Conservation (phyloP, 2,888 invertebrate species). For the Stenurella melanura region DNA sequence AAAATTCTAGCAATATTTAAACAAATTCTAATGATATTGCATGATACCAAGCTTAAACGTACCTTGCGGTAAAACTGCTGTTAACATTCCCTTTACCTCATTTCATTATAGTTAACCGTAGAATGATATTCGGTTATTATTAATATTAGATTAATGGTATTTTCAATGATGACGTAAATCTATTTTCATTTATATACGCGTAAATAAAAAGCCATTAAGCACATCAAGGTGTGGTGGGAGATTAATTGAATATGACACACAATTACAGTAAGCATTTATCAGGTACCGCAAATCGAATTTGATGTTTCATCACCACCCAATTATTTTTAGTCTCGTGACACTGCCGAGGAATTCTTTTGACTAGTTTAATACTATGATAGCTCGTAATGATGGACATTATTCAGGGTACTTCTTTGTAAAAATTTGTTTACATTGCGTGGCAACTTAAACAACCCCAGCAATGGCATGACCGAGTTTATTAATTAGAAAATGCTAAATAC, state of each 20-base stretch:
- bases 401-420: too few relatives aligned
- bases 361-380: neutral
- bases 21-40: neutral
- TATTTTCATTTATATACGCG: conserved; percentile 42
- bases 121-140: conserved; percentile 32
- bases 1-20: too few relatives aligned
- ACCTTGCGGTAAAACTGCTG: neutral
- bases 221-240: conserved; percentile 47
- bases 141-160: conserved; percentile 41
- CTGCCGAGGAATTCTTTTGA: neutral
- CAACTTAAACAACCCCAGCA: too few relatives aligned
- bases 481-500: too few relatives aligned
- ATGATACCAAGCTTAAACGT: neutral
- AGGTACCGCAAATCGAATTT: conserved; percentile 4
- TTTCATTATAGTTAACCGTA: conserved; percentile 12
- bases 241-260: conserved; percentile 50
- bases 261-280: conserved; percentile 3
- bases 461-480: too few relatives aligned
- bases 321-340: neutral
- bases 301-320: conserved; percentile 2
- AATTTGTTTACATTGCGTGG: too few relatives aligned
- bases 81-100: conserved; percentile 16
- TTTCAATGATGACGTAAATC: conserved; percentile 42
- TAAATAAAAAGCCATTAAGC: conserved; percentile 52
- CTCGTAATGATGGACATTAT: neutral